Evolutionary conservation across 1,140 invertebrate genomes (phyloP).

Genomic region (Hetaerina americana): DNA sequence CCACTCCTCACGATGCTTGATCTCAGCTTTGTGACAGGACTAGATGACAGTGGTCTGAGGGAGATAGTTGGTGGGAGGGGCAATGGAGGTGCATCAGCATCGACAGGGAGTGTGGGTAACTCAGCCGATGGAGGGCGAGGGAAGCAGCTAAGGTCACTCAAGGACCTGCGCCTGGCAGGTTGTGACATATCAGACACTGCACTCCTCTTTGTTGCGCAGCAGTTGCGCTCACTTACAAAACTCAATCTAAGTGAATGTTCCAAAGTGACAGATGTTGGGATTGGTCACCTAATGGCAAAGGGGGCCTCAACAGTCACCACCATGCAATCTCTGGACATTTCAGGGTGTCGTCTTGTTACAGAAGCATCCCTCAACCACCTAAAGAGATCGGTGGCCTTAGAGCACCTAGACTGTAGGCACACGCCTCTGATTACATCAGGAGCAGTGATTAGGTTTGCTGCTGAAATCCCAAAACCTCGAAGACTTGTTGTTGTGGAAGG

Average conservation of each 20-base stretch:
- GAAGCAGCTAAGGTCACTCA: slow-evolving; percentile 62
- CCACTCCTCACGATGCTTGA: slow-evolving; percentile 61
- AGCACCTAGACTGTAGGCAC: slow-evolving; percentile 57
- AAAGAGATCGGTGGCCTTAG: slow-evolving; percentile 45
- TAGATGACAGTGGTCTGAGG: slow-evolving; percentile 66
- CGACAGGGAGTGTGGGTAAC: slow-evolving; percentile 47
- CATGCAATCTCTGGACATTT: slow-evolving; percentile 54
- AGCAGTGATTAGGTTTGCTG: slow-evolving; percentile 65
- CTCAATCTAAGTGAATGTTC: slow-evolving; percentile 75
- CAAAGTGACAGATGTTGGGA: slow-evolving; percentile 74
- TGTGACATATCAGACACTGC: slow-evolving; percentile 82
- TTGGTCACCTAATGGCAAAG: slow-evolving; percentile 63
- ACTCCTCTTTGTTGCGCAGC: slow-evolving; percentile 45
- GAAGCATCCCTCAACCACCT: slow-evolving; percentile 69
- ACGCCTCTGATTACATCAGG: slow-evolving; percentile 61
- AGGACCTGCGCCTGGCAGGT: slow-evolving; percentile 61
- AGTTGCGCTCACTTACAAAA: slow-evolving; percentile 53
- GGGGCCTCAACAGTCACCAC: slow-evolving; percentile 41
- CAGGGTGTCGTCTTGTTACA: slow-evolving; percentile 67
- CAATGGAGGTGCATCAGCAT: slow-evolving; percentile 62
- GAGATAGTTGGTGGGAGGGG: slow-evolving; percentile 78
- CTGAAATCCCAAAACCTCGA: slow-evolving; percentile 17
- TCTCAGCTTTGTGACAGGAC: slow-evolving; percentile 62
- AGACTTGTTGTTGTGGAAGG: not conserved
- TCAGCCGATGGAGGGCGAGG: slow-evolving; percentile 62